Evolutionary conservation across 1,140 invertebrate genomes (phyloP), one percentile per base, ranked within the genome.

Genomic region (Drosophila oshimai): DNA sequence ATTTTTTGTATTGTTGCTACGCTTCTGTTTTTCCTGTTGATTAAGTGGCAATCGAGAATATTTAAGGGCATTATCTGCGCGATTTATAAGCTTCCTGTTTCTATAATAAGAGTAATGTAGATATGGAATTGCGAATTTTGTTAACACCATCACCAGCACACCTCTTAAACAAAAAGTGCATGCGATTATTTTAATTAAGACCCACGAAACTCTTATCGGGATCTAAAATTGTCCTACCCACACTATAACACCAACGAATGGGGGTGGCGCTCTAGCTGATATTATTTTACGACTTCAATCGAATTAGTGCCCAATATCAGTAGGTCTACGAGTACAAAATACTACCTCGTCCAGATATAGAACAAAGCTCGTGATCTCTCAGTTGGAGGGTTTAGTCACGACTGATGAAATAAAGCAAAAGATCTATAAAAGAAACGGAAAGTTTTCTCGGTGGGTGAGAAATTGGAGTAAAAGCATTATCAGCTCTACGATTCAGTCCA

Each of bases 21-120:
- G 13, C n/a, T 22, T n/a, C 26, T 22, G 53, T 49, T 51, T 37
- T 60, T 61, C 36, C 22, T 58, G 4, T 36, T 51, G 45, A 77
- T 53, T 64, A 39, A 76, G 47, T 39, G 42, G n/a, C 9, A 36
- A 33, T 51, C 41, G 37, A 46, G 50, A 54, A 22, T 36, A 31
- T 55, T 74, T 64, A 54, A 47, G 37, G 49, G 53, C 60, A 58
- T 75, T 69, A 74, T 75, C 49, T 29, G 24, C 20, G 33, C 7
- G 41, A 39, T 31, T 51, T 49, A 44, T 34, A 44, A 34, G 39
- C 60, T 78, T 61, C 65, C 61, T 68, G 61, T 29, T 78, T 37
- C 53, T 57, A 50, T 39, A 53, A 47, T 33, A 50, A 44, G 26
- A 18, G 13, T 31, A 31, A 44, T 55, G 41, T 12, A 42, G 37